phyloP scores from a whole-genome alignment of 2,797 vertebrate species.

The Percopsis omiscomaycus region DNA sequence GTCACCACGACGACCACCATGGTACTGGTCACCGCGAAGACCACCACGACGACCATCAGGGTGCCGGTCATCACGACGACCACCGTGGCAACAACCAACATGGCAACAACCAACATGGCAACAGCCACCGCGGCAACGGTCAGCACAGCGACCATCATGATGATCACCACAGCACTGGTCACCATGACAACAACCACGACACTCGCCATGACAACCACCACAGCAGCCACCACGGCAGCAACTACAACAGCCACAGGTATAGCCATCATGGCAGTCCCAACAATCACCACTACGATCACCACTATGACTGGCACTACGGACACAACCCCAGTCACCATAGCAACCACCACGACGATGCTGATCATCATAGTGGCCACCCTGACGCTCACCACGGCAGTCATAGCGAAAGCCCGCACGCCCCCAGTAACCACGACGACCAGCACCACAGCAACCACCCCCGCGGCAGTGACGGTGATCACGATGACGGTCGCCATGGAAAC shows the following conservation, averaged over 20 bases:
- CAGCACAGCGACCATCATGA: constrained; percentile 22
- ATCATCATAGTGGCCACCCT: background rate
- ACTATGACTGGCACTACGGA: constrained; percentile 12
- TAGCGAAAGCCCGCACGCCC: background rate
- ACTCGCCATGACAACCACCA: constrained; percentile 23
- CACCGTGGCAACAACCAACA: constrained; percentile 19
- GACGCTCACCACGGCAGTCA: constrained; percentile 10
- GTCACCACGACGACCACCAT: constrained; percentile 34
- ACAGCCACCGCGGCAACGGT: constrained; percentile 7
- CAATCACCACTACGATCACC: background rate
- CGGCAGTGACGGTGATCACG: constrained; percentile 10
- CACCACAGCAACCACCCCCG: constrained; percentile 19
- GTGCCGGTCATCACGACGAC: constrained; percentile 9
- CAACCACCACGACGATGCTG: background rate
- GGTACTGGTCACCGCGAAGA: background rate
- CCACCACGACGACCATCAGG: constrained; percentile 6
- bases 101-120: constrained; percentile 21
- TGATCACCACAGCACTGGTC: constrained; percentile 19
- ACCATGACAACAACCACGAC: constrained; percentile 32
- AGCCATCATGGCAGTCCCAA: constrained; percentile 23
- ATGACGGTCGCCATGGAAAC: constrained; percentile 14
- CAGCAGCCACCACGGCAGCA: constrained; percentile 8
- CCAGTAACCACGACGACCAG: constrained; percentile 5
- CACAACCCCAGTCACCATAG: constrained; percentile 13
- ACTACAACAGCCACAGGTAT: constrained; percentile 19